Conservation (phyloP, 2,113 vertebrate genomes). For the Trematomus loennbergii region DNA sequence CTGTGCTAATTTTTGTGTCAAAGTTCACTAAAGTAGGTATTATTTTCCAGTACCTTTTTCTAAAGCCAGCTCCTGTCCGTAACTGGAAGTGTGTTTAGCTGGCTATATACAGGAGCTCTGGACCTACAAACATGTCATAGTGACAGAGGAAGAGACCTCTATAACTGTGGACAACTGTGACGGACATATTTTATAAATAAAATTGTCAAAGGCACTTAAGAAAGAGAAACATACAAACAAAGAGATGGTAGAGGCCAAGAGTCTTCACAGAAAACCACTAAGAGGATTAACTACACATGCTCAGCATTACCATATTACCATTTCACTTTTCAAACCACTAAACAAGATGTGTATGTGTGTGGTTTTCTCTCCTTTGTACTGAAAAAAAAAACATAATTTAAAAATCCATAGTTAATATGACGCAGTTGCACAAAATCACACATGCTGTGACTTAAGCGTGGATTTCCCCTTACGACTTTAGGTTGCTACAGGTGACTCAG, state of each 20-base stretch:
- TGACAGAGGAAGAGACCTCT: not conserved
- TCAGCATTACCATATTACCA: conserved; percentile 23
- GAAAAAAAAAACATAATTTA: too few species aligned
- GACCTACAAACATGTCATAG: not conserved
- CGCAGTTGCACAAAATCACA: too few species aligned
- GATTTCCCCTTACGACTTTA: too few species aligned
- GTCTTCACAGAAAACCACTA: conserved; percentile 34
- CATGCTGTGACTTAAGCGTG: too few species aligned
- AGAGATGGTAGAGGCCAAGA: not conserved
- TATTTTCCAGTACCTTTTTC: not conserved
- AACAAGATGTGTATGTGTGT: conserved; percentile 14
- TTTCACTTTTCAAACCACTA: conserved; percentile 42
- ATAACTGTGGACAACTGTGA: not conserved
- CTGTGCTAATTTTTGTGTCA: too few species aligned
- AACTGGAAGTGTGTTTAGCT: not conserved
- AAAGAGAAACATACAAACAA: not conserved
- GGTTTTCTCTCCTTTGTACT: too few species aligned
- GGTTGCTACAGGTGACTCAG: too few species aligned
- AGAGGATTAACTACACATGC: conserved; percentile 62
- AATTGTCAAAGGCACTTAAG: not conserved
- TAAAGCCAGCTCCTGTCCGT: not conserved
- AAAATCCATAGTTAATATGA: too few species aligned
- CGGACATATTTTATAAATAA: not conserved
- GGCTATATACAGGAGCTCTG: not conserved
- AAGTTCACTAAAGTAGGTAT: too few species aligned